Evolutionary conservation across 1,140 invertebrate genomes (phyloP).

Genomic region (Drosophila biarmipes): DNA sequence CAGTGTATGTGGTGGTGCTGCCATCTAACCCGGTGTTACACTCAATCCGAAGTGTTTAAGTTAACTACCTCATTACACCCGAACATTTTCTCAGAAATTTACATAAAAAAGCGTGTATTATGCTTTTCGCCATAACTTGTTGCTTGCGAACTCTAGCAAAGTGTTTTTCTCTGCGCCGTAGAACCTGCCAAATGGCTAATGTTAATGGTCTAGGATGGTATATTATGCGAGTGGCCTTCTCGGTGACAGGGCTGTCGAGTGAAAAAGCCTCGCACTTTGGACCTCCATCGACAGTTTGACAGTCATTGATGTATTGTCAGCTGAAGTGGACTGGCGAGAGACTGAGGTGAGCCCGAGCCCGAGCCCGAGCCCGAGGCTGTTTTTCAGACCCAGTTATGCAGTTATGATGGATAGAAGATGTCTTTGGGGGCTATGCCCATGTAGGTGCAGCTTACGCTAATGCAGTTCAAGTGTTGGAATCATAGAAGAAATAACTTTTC

Average conservation of each 20-base stretch:
- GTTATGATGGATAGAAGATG: slow-evolving; percentile 1
- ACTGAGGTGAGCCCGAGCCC: background rate
- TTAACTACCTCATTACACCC: slow-evolving; percentile 14
- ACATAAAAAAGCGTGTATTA: slow-evolving; percentile 15
- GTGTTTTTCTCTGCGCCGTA: slow-evolving; percentile 19
- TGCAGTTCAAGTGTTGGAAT: slow-evolving; percentile 80
- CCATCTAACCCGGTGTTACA: slow-evolving; percentile 12
- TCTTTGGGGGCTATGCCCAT: slow-evolving; percentile 9
- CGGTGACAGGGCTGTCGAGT: slow-evolving; percentile 7
- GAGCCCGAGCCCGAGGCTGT: slow-evolving; percentile 5
- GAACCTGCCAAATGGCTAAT: slow-evolving; percentile 26
- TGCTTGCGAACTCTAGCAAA: slow-evolving; percentile 9
- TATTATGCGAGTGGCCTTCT: slow-evolving; percentile 14
- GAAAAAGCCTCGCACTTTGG: slow-evolving; percentile 16
- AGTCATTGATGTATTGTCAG: slow-evolving; percentile 45
- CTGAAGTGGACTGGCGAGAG: background rate
- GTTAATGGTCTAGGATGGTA: slow-evolving; percentile 28
- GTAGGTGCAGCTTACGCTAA: slow-evolving; percentile 72
- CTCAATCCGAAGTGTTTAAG: slow-evolving; percentile 4
- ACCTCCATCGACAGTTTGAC: slow-evolving; percentile 34
- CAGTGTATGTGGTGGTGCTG: background rate
- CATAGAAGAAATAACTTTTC: slow-evolving; percentile 75
- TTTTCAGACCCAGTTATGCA: slow-evolving; percentile 29
- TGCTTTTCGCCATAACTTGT: slow-evolving; percentile 30
- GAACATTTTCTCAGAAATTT: slow-evolving; percentile 31